Evolutionary conservation across 2,113 vertebrate species (phyloP).

Genomic region (Hippoglossus stenolepis): DNA sequence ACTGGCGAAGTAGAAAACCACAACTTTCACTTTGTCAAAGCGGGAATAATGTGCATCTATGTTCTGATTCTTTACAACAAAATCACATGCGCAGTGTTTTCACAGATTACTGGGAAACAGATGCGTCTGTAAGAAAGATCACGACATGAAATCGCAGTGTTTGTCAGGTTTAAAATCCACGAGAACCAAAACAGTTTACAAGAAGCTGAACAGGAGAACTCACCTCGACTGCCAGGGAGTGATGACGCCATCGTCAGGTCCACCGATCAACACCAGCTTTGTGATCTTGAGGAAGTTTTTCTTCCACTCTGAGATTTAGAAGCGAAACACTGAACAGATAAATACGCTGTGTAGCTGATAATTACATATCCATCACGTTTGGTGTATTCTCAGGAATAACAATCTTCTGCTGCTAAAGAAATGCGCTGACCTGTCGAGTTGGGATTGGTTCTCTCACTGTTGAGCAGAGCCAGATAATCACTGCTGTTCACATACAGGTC

Average conservation of each 20-base stretch:
- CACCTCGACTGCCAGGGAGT: slow-evolving; percentile 94
- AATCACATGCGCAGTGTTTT: no score
- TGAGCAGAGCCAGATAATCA: slow-evolving; percentile 89
- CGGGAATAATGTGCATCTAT: background rate
- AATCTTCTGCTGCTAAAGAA: background rate
- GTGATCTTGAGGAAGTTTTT: slow-evolving; percentile 89
- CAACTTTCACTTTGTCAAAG: background rate
- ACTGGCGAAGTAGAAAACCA: no score
- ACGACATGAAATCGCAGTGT: background rate
- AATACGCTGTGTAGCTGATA: background rate
- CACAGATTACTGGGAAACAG: no score
- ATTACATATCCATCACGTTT: background rate
- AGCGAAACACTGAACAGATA: background rate
- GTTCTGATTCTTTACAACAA: no score
- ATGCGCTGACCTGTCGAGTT: slow-evolving; percentile 85
- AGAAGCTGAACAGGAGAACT: background rate
- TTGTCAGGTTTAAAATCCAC: background rate
- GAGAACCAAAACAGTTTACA: background rate
- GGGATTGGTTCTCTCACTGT: slow-evolving; percentile 86
- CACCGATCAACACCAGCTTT: slow-evolving; percentile 88
- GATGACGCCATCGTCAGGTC: slow-evolving; percentile 92
- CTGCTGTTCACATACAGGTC: slow-evolving; percentile 90
- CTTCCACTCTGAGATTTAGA: slow-evolving; percentile 85
- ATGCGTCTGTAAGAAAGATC: background rate
- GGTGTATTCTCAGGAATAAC: background rate